Conservation (phyloP, 2,888 invertebrate species). For the Hemicrepidius hirtus region DNA sequence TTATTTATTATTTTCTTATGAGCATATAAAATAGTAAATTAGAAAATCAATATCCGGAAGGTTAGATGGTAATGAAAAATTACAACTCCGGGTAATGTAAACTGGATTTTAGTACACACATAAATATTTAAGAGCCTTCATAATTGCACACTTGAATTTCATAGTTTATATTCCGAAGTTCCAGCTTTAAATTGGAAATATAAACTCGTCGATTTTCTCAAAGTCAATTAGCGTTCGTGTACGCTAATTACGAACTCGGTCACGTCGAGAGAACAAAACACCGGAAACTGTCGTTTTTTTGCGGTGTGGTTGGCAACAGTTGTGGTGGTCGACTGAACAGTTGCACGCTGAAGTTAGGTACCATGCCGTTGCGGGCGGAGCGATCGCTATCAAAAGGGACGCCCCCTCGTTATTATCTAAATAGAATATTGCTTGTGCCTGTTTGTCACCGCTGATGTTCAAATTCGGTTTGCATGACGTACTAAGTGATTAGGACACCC, state of each 20-base stretch:
- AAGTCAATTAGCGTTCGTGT: slow-evolving; percentile 52
- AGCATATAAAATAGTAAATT: slow-evolving; percentile 2
- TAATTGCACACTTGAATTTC: slow-evolving; percentile 43
- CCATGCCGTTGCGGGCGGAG: slow-evolving; percentile 60
- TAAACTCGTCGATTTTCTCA: slow-evolving; percentile 41
- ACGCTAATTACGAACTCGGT: slow-evolving; percentile 53
- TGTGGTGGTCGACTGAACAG: slow-evolving; percentile 56
- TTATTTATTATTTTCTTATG: background rate
- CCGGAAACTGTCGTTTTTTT: slow-evolving; percentile 56
- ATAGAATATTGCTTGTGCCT: slow-evolving; percentile 54
- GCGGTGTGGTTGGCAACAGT: slow-evolving; percentile 56
- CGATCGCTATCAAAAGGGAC: slow-evolving; percentile 56
- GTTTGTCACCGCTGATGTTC: slow-evolving; percentile 53
- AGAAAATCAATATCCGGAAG: slow-evolving; percentile 21
- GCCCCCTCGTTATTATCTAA: slow-evolving; percentile 59
- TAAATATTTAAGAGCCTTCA: slow-evolving; percentile 43
- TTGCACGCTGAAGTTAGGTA: slow-evolving; percentile 53
- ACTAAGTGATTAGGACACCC: slow-evolving; percentile 49
- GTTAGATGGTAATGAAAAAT: slow-evolving; percentile 33
- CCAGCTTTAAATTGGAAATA: slow-evolving; percentile 40
- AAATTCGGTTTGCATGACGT: slow-evolving; percentile 51
- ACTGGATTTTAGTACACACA: slow-evolving; percentile 35
- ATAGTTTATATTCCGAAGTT: slow-evolving; percentile 35
- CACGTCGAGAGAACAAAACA: slow-evolving; percentile 54
- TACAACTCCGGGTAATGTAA: slow-evolving; percentile 9